These are phyloP conservation scores for Coregonus clupeaformis DNA, from an alignment of 2,113 vertebrate species.

Conservation along the genomic window DNA sequence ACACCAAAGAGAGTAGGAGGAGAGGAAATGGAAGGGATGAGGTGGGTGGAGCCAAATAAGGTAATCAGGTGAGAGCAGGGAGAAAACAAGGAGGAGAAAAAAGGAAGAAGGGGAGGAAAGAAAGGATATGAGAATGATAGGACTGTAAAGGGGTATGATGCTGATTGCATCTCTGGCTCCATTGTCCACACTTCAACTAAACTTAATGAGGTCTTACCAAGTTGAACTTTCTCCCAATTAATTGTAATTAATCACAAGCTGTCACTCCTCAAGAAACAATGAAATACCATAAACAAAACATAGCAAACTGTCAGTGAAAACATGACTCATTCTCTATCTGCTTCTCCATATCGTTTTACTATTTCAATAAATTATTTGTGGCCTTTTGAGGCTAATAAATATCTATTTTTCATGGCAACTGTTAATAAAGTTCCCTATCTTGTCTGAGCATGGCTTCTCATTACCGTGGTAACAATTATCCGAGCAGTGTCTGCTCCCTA, in stretches of 20 bases:
- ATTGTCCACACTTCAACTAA: slow-evolving; percentile 4
- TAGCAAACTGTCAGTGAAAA: slow-evolving; percentile 8
- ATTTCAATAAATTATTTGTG: slow-evolving; percentile 10
- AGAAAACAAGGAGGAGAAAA: not conserved
- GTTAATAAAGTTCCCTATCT: slow-evolving; percentile 42
- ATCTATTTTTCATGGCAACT: slow-evolving; percentile 41
- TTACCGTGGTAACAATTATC: slow-evolving; percentile 56
- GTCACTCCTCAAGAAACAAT: slow-evolving; percentile 15
- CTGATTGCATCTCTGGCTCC: slow-evolving; percentile 12
- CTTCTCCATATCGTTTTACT: slow-evolving; percentile 4
- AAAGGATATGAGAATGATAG: not conserved
- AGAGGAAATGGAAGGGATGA: slow-evolving; percentile 13
- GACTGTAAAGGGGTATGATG: not conserved
- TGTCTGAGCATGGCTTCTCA: slow-evolving; percentile 45
- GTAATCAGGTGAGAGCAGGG: slow-evolving; percentile 15
- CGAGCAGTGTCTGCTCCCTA: slow-evolving; percentile 29
- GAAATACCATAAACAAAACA: slow-evolving; percentile 55
- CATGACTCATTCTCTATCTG: not conserved
- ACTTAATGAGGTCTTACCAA: slow-evolving; percentile 19
- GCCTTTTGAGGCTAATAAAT: slow-evolving; percentile 28
- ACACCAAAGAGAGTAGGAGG: slow-evolving; percentile 24
- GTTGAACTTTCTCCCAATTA: slow-evolving; percentile 44
- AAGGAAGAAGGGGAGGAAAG: slow-evolving; percentile 8
- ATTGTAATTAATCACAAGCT: slow-evolving; percentile 55
- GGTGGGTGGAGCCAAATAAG: not conserved